Conservation (phyloP, 2,113 vertebrate genomes). For the Rousettus leschenaultii region DNA sequence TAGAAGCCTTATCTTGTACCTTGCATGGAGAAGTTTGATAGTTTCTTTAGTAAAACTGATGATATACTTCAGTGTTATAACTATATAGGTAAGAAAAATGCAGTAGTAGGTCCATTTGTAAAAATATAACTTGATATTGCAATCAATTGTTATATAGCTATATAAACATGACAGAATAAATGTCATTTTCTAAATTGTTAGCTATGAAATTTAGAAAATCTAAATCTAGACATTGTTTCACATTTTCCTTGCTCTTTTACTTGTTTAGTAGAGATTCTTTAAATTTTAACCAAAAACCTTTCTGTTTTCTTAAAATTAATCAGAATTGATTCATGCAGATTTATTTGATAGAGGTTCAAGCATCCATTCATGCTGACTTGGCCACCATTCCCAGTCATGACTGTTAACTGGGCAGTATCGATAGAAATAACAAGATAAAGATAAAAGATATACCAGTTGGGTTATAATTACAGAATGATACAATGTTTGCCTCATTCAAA, state of each 20-base stretch:
- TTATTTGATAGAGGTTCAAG: background rate
- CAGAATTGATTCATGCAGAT: background rate
- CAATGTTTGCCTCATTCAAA: background rate
- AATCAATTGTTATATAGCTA: background rate
- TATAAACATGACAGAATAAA: background rate
- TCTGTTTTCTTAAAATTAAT: slow-evolving; percentile 2
- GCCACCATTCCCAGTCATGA: background rate
- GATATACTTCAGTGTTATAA: background rate
- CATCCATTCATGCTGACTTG: background rate
- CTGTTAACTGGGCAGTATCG: background rate
- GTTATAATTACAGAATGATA: background rate
- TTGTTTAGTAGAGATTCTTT: background rate
- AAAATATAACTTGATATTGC: background rate
- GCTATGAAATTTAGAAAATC: background rate
- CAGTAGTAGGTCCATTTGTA: background rate
- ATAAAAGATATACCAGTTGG: background rate
- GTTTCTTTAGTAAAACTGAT: background rate
- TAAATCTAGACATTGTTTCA: background rate
- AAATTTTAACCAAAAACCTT: background rate
- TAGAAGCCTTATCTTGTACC: background rate
- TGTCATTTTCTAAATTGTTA: background rate
- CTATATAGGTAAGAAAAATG: background rate
- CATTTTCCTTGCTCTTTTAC: background rate
- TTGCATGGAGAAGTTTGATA: background rate
- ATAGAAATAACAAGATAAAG: slow-evolving; percentile 19